These are phyloP conservation scores for Drosophila saltans DNA, from an alignment of 1,140 invertebrate genomes.

Conservation along the genomic window DNA sequence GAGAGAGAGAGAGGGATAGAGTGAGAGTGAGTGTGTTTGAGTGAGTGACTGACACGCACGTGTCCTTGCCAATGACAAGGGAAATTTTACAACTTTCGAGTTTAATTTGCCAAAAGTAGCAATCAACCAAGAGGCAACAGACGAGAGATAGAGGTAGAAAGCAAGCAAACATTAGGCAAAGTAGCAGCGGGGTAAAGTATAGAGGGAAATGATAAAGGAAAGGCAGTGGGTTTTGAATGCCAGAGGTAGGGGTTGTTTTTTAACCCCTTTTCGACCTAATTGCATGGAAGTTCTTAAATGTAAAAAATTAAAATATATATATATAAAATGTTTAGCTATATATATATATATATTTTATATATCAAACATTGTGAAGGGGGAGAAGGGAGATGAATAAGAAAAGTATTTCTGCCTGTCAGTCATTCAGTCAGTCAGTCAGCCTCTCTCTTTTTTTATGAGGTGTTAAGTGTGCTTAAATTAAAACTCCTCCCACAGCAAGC, in stretches of 20 bases:
- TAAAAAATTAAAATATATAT: conserved; percentile 70
- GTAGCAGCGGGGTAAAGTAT: background rate
- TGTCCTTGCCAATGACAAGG: conserved; percentile 81
- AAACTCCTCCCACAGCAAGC: conserved; percentile 48
- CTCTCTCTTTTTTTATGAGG: conserved; percentile 70
- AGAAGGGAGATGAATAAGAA: background rate
- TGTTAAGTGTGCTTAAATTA: conserved; percentile 81
- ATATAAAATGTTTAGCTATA: conserved; percentile 66
- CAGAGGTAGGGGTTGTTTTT: conserved; percentile 49
- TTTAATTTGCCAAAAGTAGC: conserved; percentile 80
- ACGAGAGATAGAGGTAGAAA: conserved; percentile 7
- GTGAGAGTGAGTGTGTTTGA: background rate
- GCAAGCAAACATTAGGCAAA: background rate
- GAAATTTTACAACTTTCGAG: conserved; percentile 82
- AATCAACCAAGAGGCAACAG: conserved; percentile 64
- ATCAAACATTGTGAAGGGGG: conserved; percentile 43
- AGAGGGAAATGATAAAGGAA: background rate
- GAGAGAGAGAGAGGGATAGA: conserved; percentile 5
- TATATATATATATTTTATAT: conserved; percentile 72
- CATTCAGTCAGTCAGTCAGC: conserved; percentile 50
- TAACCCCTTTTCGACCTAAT: conserved; percentile 76
- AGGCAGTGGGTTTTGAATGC: too few species aligned
- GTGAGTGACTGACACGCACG: conserved; percentile 60
- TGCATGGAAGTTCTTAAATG: conserved; percentile 81
- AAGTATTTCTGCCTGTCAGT: background rate